Evolutionary conservation across 2,113 vertebrate species (phyloP), one percentile per base, ranked within the genome.

Genomic region (Hepsetus odoe): DNA sequence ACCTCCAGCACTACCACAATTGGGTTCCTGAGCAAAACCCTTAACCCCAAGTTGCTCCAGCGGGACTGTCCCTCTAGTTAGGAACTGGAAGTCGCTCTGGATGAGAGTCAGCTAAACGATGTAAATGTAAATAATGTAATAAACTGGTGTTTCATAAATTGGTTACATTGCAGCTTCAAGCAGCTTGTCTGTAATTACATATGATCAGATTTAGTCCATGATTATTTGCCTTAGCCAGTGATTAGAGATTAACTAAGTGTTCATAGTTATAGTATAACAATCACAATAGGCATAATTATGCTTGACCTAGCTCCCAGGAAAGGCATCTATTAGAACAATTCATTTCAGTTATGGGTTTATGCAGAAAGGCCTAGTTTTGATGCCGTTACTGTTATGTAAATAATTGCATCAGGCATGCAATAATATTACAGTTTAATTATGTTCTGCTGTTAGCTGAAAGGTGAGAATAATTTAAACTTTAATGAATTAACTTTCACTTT

Each of bases 391-490:
- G 65, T 76, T 83, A 80, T 80, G 72, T 65, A 69, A 77, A 83
- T 80, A 78, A 38, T 46, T 58, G 70, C 72, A 77, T 73, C 74
- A 72, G 80, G 83, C 72, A 81, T 76, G 35, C 72, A 72, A 80
- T 72, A 80, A 84, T 75, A 74, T 46, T 46, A 59, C 68, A 73
- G 76, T 35, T 83, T 79, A 86, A 89, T 89, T 84, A 86, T 85
- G 85, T 85, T 55, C 77, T 65, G 62, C 35, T 84, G 72, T 64
- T 82, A 72, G 68, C 53, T 64, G 72, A 76, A 72, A 72, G 58
- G 70, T 72, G 6, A 30, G 67, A 82, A 82, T 76, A 62, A 38
- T 80, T 85, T 74, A 85, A 82, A 85, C 40, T 82, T 85, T 82
- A 82, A 85, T 85, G 84, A 72, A 53, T 75, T 82, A 64, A 68